Evolutionary conservation across 2,113 vertebrate species (phyloP), one percentile per base, ranked within the genome.

Genomic region (Oryzias javanicus): DNA sequence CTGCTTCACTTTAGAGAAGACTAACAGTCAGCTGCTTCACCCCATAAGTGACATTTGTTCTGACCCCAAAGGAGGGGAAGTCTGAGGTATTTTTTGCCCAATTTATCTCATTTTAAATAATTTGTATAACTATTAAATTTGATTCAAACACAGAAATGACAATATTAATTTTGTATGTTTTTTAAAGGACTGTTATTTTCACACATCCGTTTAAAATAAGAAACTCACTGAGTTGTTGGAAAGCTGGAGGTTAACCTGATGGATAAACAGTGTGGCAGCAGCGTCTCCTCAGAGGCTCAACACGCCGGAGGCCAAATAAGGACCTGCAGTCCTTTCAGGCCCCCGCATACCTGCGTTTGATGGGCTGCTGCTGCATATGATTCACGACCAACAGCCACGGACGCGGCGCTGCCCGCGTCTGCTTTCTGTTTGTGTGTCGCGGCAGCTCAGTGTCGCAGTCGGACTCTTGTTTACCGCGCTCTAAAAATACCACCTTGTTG

Each of bases 401-500:
- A 29, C 56, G 64, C 52, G 41, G 8, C 64, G 65, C 57, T 42
- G 40, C 42, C 59, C 57, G 5, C 50, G 72, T 80, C 79, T 86
- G 76, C 60, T 67, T 49, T 79, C 4, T 79, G 68, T 81, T 79
- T 82, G 76, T 80, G 55, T 67, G 76, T 70, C 42, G 66, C 62
- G 49, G 67, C 66, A 63, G 70, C 54, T 54, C 64, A 62, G 56
- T 60, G 41, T 27, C 35, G 12, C 35, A 77, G 56, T 63, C 74
- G 20, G 22, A 70, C 35, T 76, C 67, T 22, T 82, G 85, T 83
- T 81, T 78, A 78, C 82, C n/a, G 46, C 42, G 25, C 49, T 76
- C 79, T 73, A 78, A 79, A 85, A 87, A 85, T 81, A 86, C 69
- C 67, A 59, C 55, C 42, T 18, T 68, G 74, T 58, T 76, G 70